Conservation (phyloP, 2,113 vertebrate species). For the Sylvilagus bachmani region DNA sequence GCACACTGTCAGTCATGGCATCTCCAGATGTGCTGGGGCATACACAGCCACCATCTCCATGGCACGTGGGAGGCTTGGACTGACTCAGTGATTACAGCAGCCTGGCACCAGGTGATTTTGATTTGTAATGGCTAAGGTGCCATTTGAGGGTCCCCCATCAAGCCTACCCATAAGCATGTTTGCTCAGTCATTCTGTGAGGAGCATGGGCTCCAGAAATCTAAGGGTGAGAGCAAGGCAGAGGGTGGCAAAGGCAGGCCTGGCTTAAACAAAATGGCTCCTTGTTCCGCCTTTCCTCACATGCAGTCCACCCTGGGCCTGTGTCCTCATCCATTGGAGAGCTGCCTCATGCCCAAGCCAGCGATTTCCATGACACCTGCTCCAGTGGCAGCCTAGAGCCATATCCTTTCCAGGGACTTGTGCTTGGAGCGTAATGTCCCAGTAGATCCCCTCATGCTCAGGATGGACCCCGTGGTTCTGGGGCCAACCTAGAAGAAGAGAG, state of each 20-base stretch:
- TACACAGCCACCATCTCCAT: not conserved
- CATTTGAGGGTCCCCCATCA: not conserved
- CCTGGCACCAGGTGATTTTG: not conserved
- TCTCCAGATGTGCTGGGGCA: not conserved
- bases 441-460: not conserved
- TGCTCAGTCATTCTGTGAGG: not conserved
- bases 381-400: conserved; percentile 4
- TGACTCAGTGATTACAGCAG: conserved; percentile 21
- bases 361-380: conserved; percentile 40
- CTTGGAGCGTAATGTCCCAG: conserved; percentile 15
- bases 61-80: not conserved
- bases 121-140: not conserved
- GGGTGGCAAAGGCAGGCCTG: not conserved
- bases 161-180: not conserved
- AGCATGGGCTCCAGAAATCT: not conserved
- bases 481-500: conserved; percentile 16
- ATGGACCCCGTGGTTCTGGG: not conserved
- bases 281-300: not conserved
- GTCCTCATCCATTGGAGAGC: not conserved
- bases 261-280: not conserved
- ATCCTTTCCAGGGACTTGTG: not conserved
- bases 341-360: not conserved
- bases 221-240: not conserved
- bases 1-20: not conserved
- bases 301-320: not conserved